Conservation (phyloP, 2,797 vertebrate genomes). For the Syndactyla subalaris region DNA sequence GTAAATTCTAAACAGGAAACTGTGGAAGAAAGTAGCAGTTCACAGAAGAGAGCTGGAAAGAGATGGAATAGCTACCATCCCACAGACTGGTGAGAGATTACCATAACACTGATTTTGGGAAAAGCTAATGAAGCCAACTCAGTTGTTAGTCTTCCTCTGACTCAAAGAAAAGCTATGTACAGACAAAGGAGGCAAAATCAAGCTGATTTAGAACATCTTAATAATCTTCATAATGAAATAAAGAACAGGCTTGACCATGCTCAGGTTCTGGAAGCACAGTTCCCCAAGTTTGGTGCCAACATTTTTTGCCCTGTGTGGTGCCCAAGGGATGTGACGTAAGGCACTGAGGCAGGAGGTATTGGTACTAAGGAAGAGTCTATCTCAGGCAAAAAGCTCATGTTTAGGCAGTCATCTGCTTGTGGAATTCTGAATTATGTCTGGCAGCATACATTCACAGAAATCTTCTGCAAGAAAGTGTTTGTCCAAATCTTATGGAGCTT, state of each 20-base stretch:
- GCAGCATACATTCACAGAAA: not conserved
- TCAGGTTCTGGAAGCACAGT: not conserved
- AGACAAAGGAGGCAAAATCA: not conserved
- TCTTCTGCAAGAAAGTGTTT: not conserved
- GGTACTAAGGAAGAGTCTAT: not conserved
- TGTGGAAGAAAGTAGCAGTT: not conserved
- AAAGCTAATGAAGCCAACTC: not conserved
- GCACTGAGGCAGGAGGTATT: not conserved
- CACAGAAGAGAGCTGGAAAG: not conserved
- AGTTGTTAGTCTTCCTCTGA: not conserved
- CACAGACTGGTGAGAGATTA: not conserved
- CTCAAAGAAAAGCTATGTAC: not conserved
- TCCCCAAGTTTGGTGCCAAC: rapidly evolving
- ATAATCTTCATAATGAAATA: not conserved
- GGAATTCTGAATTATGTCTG: not conserved
- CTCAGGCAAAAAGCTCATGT: not conserved
- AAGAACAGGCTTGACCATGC: not conserved
- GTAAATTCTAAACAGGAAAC: not conserved
- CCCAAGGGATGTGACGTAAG: not conserved
- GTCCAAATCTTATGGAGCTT: not conserved
- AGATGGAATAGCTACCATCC: rapidly evolving
- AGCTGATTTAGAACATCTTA: not conserved
- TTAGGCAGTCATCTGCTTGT: not conserved
- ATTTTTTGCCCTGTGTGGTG: not conserved
- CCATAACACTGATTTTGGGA: not conserved